Percentiles rank a stretch among this genome's conserved stretches.
Conservation (phyloP, 2,888 invertebrate genomes). For the Stenurella melanura region DNA sequence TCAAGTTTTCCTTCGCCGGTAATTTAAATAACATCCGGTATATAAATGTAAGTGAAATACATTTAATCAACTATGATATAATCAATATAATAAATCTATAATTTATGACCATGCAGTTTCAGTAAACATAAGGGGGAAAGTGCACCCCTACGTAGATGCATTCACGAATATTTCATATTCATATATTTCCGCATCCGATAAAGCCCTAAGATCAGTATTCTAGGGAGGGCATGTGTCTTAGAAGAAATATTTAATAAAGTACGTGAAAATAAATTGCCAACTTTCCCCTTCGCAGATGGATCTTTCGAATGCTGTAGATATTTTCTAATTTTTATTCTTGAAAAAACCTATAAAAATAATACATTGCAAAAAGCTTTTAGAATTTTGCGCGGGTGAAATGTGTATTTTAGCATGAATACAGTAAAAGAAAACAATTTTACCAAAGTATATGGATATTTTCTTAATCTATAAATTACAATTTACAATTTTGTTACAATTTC, state of each 20-base stretch:
- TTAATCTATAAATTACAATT: too few relatives aligned
- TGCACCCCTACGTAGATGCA: background rate
- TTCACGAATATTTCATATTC: background rate
- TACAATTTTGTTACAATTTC: too few relatives aligned
- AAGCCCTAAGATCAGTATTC: slow-evolving; percentile 1
- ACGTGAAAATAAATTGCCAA: background rate
- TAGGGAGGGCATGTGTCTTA: background rate
- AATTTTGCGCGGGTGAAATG: background rate
- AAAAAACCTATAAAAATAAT: background rate
- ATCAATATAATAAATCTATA: background rate
- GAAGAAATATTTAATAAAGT: slow-evolving; percentile 1
- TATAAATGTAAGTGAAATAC: too few relatives aligned
- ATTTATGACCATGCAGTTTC: background rate
- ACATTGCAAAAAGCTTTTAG: background rate
- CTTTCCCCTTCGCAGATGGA: background rate
- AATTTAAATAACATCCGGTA: background rate
- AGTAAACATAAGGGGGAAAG: background rate
- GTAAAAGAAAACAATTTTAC: too few relatives aligned
- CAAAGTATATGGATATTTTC: too few relatives aligned
- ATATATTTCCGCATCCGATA: background rate
- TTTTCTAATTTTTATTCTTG: background rate
- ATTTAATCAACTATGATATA: background rate
- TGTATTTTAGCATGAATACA: too few relatives aligned
- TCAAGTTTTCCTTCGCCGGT: too few relatives aligned
- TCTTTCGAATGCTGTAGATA: background rate